phyloP scores from a whole-genome alignment of 2,888 invertebrate species.

The Nomada lathburiana region DNA sequence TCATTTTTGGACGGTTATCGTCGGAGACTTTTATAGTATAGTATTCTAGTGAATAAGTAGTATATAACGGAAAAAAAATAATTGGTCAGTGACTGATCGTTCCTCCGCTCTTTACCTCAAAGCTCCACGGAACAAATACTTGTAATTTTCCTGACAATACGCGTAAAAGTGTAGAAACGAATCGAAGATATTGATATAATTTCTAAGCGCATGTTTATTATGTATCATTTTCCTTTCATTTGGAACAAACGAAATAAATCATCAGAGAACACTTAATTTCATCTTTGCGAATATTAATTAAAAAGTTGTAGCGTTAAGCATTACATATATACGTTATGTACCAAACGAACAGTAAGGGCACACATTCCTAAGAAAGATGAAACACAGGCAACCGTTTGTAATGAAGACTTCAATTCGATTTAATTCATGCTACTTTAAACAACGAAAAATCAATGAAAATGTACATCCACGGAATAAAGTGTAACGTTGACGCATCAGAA shows the following conservation, averaged over 20 bases:
- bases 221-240: constrained; percentile 32
- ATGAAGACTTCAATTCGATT: neutral
- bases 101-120: constrained; percentile 55
- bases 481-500: neutral
- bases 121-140: constrained; percentile 13
- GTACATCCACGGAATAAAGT: constrained; percentile 19
- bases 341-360: neutral
- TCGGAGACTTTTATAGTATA: constrained; percentile 5
- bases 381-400: neutral
- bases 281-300: neutral
- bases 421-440: neutral
- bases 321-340: neutral
- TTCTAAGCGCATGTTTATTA: constrained; percentile 31
- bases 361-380: neutral
- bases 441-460: neutral
- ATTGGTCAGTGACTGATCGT: constrained; percentile 40
- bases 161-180: constrained; percentile 20
- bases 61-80: constrained; percentile 19
- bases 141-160: constrained; percentile 49
- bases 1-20: neutral
- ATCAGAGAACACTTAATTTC: neutral
- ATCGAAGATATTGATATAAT: constrained; percentile 37
- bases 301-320: neutral
- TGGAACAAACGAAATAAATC: constrained; percentile 21
- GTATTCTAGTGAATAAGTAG: constrained; percentile 38